Evolutionary conservation across 2,888 invertebrate genomes (phyloP), one percentile per base, ranked within the genome.

Genomic region (Antheraea assamensis): DNA sequence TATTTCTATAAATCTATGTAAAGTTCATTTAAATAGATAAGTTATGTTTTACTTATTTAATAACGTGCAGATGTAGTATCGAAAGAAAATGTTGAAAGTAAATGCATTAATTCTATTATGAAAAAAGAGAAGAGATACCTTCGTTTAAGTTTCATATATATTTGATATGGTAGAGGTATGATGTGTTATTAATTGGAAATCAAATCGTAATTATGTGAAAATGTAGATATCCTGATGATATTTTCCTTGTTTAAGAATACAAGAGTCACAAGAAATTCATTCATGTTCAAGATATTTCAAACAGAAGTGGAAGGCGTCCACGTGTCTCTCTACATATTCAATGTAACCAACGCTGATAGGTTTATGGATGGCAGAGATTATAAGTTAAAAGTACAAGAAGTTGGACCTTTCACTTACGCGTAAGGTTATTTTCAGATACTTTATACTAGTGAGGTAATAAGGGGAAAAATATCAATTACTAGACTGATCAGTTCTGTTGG

Each of bases 321-420:
- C 76, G 85, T 97, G 8, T 96, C 95, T 55, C 94, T 96, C 0
- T 97, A 96, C 84, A 91, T 97, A 74, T 98, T 97, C 88, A 98
- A 98, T 84, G 95, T 98, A 72, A 98, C 98, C n/a, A 98, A 98
- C 86, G 88, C 95, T 2, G 95, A 96, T 17, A 95, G 95, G 70
- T 98, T 97, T 88, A 86, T 96, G 52, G 90, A 90, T 0, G 97
- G 97, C 0, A 87, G 92, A 72, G 96, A 96, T 76, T 87, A 92
- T 73, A 97, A 97, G 79, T 88, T 98, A 68, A 96, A 95, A 78
- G 79, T 98, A 4, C 85, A 96, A 72, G 96, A 98, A 92, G 88
- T 97, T 30, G 98, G 98, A 0, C 98, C 98, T 0, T 98, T 97
- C 84, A 96, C 97, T 27, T 98, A 98, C 90, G 96, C 96, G 98